Evolutionary conservation across 2,797 vertebrate species (phyloP).

Genomic region (Rachycentron canadum): DNA sequence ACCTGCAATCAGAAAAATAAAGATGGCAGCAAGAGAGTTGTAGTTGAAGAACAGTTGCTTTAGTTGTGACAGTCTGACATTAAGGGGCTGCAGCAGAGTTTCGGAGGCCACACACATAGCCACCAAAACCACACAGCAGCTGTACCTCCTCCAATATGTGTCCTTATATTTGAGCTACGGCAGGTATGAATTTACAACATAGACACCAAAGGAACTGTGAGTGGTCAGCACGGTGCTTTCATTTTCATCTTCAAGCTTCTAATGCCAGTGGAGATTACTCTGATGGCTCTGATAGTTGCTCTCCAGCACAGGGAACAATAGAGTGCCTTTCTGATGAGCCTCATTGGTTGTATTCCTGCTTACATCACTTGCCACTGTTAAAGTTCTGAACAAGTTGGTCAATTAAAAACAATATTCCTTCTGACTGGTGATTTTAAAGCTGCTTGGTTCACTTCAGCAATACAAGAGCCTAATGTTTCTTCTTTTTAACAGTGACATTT

Average conservation of each 20-base stretch:
- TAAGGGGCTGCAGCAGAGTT: neutral
- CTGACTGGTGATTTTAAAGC: constrained; percentile 17
- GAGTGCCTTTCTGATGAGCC: neutral
- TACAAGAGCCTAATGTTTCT: constrained; percentile 27
- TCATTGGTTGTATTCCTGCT: neutral
- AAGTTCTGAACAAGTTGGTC: constrained; percentile 11
- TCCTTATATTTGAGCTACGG: neutral
- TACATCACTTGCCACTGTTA: neutral
- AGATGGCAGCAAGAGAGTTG: neutral
- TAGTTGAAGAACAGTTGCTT: neutral
- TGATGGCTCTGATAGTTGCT: neutral
- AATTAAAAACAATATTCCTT: constrained; percentile 27
- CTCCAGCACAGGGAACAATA: no score
- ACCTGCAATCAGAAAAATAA: no score
- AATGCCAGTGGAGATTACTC: neutral
- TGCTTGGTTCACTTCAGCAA: constrained; percentile 19
- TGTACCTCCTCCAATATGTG: neutral
- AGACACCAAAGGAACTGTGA: neutral
- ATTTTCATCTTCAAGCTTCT: neutral
- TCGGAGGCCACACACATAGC: neutral
- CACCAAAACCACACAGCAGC: neutral
- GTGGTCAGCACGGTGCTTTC: neutral
- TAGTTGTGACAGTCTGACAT: neutral
- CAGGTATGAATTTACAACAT: neutral
- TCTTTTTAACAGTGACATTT: constrained; percentile 28